Percentiles rank a stretch among this genome's conserved stretches.
Evolutionary conservation across 92 coral and sea anemone genomes (phyloP).

Genomic region (Heteractis magnifica): DNA sequence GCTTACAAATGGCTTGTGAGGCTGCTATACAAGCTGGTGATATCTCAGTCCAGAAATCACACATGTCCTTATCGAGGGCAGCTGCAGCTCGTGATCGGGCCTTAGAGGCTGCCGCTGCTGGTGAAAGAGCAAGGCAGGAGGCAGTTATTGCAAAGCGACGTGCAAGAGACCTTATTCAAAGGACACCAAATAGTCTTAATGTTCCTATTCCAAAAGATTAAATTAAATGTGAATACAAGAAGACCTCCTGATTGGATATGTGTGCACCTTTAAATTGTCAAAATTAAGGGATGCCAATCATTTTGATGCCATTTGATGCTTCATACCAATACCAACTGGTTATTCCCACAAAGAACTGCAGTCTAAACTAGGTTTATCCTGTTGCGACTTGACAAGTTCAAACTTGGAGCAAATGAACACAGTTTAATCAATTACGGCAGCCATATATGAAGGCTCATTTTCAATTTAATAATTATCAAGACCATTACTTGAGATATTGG

Average conservation of each 20-base stretch:
- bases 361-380: neutral
- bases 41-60: conserved; percentile 78
- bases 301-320: neutral
- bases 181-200: conserved; percentile 33
- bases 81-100: conserved; percentile 83
- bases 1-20: conserved; percentile 75
- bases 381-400: neutral
- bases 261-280: neutral
- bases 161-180: conserved; percentile 63
- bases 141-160: conserved; percentile 63
- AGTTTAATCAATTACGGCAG: neutral
- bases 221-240: neutral
- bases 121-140: conserved; percentile 68
- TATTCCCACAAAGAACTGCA: neutral
- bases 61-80: conserved; percentile 78
- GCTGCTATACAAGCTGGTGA: conserved; percentile 83
- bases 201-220: conserved; percentile 24
- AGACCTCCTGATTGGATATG: neutral
- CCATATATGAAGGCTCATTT: neutral
- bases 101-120: conserved; percentile 70
- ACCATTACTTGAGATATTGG: neutral
- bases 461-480: neutral
- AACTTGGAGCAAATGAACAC: neutral
- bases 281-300: neutral
- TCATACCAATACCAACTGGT: neutral